These are phyloP conservation scores for Nasonia vitripennis DNA, from an alignment of 1,140 invertebrate species.

Conservation along the genomic window DNA sequence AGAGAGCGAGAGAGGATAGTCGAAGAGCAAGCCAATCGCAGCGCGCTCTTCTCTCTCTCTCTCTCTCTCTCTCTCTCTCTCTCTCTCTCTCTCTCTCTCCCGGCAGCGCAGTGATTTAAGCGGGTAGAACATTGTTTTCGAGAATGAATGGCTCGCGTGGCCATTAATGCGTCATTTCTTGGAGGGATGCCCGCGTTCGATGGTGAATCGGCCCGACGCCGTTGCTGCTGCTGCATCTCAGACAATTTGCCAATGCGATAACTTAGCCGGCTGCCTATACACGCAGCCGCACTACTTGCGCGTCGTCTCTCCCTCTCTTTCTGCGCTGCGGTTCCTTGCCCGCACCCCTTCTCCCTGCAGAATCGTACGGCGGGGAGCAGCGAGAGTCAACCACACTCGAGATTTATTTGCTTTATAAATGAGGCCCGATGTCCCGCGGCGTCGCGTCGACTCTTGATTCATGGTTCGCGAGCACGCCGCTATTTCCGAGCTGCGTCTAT, in stretches of 20 bases:
- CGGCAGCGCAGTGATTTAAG: conserved; percentile 54
- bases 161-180: conserved; percentile 61
- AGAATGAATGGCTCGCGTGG: conserved; percentile 54
- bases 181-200: conserved; percentile 56
- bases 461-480: conserved; percentile 14
- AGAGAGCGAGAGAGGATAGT: not conserved
- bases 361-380: not conserved
- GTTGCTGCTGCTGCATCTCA: conserved; percentile 43
- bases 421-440: conserved; percentile 59
- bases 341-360: not conserved
- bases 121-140: conserved; percentile 58
- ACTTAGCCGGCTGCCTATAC: conserved; percentile 42
- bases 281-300: not conserved
- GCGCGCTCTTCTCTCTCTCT: not conserved
- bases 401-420: conserved; percentile 67
- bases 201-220: conserved; percentile 16
- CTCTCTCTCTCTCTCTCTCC: too few species aligned
- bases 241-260: conserved; percentile 59
- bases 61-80: too few species aligned
- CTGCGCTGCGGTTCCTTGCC: not conserved
- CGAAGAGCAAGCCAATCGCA: conserved; percentile 13
- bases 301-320: conserved; percentile 2
- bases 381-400: conserved; percentile 32
- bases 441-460: conserved; percentile 55
- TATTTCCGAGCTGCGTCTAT: not conserved